Percentiles rank a stretch among this genome's conserved stretches.
Evolutionary conservation across 2,797 vertebrate genomes (phyloP).

Genomic region (Falco cherrug): DNA sequence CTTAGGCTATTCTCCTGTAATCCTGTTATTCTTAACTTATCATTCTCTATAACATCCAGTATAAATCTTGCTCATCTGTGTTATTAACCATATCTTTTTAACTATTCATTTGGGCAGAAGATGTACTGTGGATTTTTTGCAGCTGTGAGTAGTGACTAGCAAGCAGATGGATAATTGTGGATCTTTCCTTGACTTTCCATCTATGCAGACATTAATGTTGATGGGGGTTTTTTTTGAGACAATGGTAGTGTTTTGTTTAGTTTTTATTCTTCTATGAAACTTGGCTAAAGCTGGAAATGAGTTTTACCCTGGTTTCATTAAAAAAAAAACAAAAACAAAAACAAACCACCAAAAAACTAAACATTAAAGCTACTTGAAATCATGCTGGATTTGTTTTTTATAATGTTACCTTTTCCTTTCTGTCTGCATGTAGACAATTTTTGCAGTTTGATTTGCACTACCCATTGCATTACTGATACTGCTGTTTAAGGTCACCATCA

Average conservation of each 20-base stretch:
- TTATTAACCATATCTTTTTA: not conserved
- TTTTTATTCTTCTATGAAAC: not conserved
- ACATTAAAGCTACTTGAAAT: not conserved
- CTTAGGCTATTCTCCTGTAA: not conserved
- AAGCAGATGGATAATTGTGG: not conserved
- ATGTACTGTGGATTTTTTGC: not conserved
- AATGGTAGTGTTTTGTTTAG: not conserved
- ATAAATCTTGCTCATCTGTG: not conserved
- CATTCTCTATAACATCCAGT: not conserved
- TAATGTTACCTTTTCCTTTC: not conserved
- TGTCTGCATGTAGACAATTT: not conserved
- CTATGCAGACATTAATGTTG: not conserved
- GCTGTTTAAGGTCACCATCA: not conserved
- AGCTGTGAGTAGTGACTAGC: not conserved
- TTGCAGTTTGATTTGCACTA: not conserved
- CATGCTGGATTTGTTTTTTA: not conserved
- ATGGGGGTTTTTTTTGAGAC: not conserved
- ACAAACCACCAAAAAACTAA: too few relatives aligned
- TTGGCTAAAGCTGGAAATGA: not conserved
- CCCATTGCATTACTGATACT: not conserved
- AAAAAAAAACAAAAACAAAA: not conserved
- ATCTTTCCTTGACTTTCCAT: not conserved
- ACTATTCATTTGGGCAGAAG: not conserved
- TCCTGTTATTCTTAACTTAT: not conserved
- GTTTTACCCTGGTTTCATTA: not conserved